Evolutionary conservation across 2,113 vertebrate genomes (phyloP).

Genomic region (Clarias batrachus): DNA sequence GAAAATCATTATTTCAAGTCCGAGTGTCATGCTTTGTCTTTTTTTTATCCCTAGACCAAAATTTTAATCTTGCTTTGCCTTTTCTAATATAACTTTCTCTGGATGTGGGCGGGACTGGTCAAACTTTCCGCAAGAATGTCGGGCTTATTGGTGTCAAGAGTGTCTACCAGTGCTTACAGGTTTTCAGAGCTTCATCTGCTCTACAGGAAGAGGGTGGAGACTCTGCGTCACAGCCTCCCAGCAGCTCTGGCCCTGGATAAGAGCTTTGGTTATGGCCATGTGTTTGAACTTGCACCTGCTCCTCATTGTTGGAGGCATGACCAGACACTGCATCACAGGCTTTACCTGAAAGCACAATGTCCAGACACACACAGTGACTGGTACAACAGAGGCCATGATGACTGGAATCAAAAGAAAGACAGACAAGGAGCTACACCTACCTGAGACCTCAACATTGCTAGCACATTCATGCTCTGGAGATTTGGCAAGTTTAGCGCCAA

Average conservation of each 20-base stretch:
- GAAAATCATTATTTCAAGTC: background rate
- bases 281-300: conserved; percentile 61
- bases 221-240: conserved; percentile 60
- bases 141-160: background rate
- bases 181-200: conserved; percentile 75
- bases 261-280: conserved; percentile 48
- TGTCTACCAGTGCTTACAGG: conserved; percentile 60
- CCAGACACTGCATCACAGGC: conserved; percentile 57
- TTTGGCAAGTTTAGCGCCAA: conserved; percentile 74
- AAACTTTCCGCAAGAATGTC: background rate
- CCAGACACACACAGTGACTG: background rate
- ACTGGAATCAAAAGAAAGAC: background rate
- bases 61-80: background rate
- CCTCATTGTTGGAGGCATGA: conserved; percentile 57
- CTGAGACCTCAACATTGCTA: conserved; percentile 78
- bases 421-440: conserved; percentile 60
- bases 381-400: background rate
- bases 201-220: conserved; percentile 63
- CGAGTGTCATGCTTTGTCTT: background rate
- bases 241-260: conserved; percentile 62
- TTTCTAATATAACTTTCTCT: background rate
- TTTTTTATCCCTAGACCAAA: background rate
- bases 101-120: background rate
- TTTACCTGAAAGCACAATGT: conserved; percentile 63
- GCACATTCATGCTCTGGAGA: conserved; percentile 75